Evolutionary conservation across 2,113 vertebrate genomes (phyloP).

Genomic region (Myotis yumanensis): DNA sequence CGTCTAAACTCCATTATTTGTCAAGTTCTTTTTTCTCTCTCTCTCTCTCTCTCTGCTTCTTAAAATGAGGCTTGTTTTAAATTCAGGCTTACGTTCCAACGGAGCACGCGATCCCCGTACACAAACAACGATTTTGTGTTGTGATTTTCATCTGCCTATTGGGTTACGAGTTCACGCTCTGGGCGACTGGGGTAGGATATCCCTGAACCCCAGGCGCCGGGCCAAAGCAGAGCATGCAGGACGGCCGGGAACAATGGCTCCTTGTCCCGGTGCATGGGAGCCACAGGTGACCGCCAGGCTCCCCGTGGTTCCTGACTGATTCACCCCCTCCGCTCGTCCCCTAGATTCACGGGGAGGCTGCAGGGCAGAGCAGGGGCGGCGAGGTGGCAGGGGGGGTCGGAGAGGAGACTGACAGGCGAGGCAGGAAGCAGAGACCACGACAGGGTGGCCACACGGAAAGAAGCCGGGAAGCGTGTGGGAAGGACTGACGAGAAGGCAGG

Average conservation of each 20-base stretch:
- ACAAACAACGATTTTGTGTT: constrained; percentile 57
- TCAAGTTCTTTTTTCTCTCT: not conserved
- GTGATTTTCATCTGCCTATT: constrained; percentile 62
- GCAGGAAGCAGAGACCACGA: not conserved
- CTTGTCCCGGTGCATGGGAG: constrained; percentile 28
- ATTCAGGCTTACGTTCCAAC: not conserved
- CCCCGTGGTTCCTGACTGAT: not conserved
- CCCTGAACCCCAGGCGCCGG: constrained; percentile 41
- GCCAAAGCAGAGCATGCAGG: constrained; percentile 24
- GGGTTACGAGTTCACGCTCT: constrained; percentile 68
- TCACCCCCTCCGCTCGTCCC: not conserved
- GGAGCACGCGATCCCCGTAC: not conserved
- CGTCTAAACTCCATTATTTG: not conserved
- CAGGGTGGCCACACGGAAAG: too few species aligned
- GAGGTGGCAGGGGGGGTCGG: not conserved
- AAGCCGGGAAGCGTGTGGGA: not conserved
- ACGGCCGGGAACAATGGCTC: constrained; percentile 45
- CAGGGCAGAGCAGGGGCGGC: not conserved
- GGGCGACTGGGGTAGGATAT: constrained; percentile 60
- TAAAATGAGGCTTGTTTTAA: constrained; percentile 22
- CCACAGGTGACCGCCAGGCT: constrained; percentile 44
- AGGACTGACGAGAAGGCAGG: not conserved
- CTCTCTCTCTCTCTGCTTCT: not conserved
- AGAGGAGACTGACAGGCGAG: not conserved
- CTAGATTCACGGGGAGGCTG: not conserved